Percentiles rank a stretch among this genome's conserved stretches.
These are phyloP conservation scores for Gobio gobio DNA, from an alignment of 2,113 vertebrate genomes.

Conservation along the genomic window DNA sequence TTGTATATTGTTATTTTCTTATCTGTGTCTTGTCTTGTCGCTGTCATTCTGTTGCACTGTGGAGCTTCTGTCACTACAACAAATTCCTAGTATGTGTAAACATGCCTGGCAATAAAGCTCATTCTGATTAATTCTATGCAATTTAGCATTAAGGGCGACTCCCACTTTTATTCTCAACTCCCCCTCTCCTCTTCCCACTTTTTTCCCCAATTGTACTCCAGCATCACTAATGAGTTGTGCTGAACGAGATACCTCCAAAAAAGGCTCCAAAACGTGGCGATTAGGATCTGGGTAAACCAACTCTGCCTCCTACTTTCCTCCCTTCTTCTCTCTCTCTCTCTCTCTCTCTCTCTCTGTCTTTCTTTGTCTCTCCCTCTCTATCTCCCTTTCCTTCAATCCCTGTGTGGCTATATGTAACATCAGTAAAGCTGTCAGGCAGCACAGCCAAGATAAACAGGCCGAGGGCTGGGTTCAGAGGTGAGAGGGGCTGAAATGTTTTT, in stretches of 20 bases:
- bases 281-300: constrained; percentile 37
- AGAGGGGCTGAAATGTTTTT: constrained; percentile 93
- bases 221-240: not conserved
- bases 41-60: too few species aligned
- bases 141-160: not conserved
- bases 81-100: too few species aligned
- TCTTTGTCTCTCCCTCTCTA: constrained; percentile 72
- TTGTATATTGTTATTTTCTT: too few species aligned
- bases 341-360: constrained; percentile 67
- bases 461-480: constrained; percentile 96
- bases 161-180: not conserved
- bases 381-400: constrained; percentile 67
- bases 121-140: not conserved
- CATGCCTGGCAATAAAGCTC: too few species aligned
- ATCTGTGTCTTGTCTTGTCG: too few species aligned
- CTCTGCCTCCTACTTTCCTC: constrained; percentile 24
- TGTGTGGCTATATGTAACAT: constrained; percentile 97
- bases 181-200: not conserved
- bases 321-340: constrained; percentile 60
- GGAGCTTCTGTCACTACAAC: too few species aligned
- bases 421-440: constrained; percentile 98
- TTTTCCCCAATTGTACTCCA: not conserved
- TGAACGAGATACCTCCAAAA: constrained; percentile 2
- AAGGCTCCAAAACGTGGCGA: constrained; percentile 20
- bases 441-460: constrained; percentile 98